These are phyloP conservation scores for Ormyrus pomaceus DNA, from an alignment of 2,888 invertebrate genomes.

Conservation along the genomic window DNA sequence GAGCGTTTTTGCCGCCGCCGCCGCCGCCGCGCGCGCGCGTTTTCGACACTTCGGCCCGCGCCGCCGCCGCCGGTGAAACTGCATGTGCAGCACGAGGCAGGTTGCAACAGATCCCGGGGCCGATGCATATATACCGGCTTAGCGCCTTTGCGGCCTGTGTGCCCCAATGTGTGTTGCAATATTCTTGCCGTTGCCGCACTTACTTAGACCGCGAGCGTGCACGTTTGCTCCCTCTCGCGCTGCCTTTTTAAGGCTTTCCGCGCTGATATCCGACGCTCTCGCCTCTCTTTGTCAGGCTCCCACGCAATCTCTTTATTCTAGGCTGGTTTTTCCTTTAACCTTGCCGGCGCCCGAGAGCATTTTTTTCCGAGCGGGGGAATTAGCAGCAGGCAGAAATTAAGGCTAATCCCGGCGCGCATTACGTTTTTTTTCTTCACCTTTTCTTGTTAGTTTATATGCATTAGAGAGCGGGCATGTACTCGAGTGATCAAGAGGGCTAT, in stretches of 20 bases:
- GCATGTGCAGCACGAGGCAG: not conserved
- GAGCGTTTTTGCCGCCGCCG: slow-evolving; percentile 45
- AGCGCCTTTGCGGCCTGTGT: not conserved
- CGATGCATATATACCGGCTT: not conserved
- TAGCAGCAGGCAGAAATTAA: no score
- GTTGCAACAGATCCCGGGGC: slow-evolving; percentile 35
- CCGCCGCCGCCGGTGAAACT: not conserved
- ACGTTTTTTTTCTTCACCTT: no score
- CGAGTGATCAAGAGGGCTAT: no score
- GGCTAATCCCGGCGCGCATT: no score
- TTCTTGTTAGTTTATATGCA: no score
- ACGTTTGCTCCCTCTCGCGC: not conserved
- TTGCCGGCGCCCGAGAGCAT: no score
- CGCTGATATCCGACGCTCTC: not conserved
- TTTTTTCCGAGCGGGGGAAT: no score
- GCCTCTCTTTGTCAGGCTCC: no score
- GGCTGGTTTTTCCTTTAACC: no score
- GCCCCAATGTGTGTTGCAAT: not conserved
- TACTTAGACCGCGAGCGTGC: not conserved
- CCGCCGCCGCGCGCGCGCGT: slow-evolving; percentile 39
- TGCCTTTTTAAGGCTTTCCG: not conserved
- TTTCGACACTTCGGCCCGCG: slow-evolving; percentile 58
- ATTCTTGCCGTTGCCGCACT: not conserved
- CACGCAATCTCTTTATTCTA: no score
- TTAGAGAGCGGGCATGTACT: no score